These are phyloP conservation scores for Indri indri DNA, from an alignment of 2,113 vertebrate genomes.

Conservation along the genomic window DNA sequence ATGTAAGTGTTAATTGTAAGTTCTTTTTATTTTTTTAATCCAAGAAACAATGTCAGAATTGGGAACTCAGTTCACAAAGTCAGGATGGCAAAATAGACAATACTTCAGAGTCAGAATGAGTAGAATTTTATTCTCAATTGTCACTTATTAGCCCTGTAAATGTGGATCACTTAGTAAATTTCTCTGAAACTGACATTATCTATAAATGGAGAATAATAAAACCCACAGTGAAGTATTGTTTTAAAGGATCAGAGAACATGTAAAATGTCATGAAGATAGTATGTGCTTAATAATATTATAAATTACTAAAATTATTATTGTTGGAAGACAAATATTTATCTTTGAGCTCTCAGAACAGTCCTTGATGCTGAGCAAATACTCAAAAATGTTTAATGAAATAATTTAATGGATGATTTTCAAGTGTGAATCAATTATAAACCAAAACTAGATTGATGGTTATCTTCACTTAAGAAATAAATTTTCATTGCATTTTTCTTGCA, in stretches of 20 bases:
- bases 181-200: not conserved
- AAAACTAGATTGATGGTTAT: not conserved
- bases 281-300: not conserved
- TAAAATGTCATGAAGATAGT: not conserved
- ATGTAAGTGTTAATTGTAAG: not conserved
- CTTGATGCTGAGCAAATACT: not conserved
- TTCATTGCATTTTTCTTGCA: not conserved
- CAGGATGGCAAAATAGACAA: not conserved
- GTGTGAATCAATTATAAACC: not conserved
- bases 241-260: not conserved
- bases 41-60: not conserved
- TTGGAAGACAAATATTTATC: not conserved
- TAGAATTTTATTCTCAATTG: not conserved
- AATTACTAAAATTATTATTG: not conserved
- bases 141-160: not conserved
- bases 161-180: not conserved
- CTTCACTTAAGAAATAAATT: not conserved
- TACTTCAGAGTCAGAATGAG: not conserved
- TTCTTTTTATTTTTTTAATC: not conserved
- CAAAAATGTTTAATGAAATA: not conserved
- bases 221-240: not conserved
- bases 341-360: not conserved
- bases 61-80: not conserved
- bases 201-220: not conserved
- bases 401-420: not conserved